phyloP scores from a whole-genome alignment of 2,797 vertebrate genomes.

The Crocidura indochinensis region DNA sequence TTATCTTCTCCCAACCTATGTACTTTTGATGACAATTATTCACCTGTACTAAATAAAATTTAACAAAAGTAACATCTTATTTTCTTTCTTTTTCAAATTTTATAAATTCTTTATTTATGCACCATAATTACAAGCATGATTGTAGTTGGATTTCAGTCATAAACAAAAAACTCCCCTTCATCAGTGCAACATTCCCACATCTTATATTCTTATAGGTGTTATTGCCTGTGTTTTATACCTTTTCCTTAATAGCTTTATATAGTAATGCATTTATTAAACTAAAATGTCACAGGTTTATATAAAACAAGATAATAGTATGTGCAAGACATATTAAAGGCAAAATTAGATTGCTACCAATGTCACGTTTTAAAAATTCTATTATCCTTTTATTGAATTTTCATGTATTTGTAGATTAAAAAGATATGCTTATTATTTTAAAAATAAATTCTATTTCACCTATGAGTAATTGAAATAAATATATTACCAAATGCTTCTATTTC shows the following conservation, averaged over 20 bases:
- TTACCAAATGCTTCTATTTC: constrained; percentile 4
- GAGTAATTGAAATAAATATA: constrained; percentile 44
- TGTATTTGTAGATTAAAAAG: constrained; percentile 67
- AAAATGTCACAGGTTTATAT: background rate
- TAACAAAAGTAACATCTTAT: constrained; percentile 56
- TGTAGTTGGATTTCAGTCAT: too few species aligned
- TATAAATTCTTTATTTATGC: too few species aligned
- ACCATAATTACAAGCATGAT: too few species aligned
- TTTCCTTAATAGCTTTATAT: background rate
- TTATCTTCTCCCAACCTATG: too few species aligned
- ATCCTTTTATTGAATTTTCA: constrained; percentile 23
- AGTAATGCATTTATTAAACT: constrained; percentile 24
- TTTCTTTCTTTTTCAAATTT: background rate
- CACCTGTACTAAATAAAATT: constrained; percentile 29
- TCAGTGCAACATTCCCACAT: background rate
- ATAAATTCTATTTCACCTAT: constrained; percentile 17
- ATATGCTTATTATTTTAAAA: constrained; percentile 35
- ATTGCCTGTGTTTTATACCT: constrained; percentile 31
- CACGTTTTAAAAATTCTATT: constrained; percentile 16
- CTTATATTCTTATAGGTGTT: constrained; percentile 42
- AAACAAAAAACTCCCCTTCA: too few species aligned
- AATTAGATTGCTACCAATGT: background rate
- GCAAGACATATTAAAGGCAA: background rate
- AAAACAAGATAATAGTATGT: constrained; percentile 31
- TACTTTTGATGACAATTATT: constrained; percentile 56